These are phyloP conservation scores for Eupelmus urozonus DNA, from an alignment of 2,888 invertebrate genomes.

Conservation along the genomic window DNA sequence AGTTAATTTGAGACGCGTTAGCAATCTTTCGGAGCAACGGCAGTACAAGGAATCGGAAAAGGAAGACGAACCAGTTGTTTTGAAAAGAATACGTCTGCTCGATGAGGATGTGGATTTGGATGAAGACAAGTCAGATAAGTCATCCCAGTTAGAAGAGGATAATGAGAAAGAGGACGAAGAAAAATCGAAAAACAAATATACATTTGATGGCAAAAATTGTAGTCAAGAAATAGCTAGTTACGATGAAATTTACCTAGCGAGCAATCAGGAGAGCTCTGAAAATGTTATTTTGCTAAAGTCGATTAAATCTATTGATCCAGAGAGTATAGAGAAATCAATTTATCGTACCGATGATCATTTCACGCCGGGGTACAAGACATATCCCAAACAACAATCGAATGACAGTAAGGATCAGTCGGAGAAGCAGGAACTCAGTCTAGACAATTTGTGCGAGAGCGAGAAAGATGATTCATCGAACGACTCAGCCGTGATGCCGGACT, in stretches of 20 bases:
- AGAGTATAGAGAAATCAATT: constrained; percentile 48
- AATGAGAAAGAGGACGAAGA: not conserved
- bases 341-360: not conserved
- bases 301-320: constrained; percentile 71
- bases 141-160: not conserved
- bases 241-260: constrained; percentile 73
- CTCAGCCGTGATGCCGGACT: constrained; percentile 71
- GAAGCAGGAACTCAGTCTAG: constrained; percentile 1
- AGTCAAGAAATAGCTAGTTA: not conserved
- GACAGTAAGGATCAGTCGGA: constrained; percentile 12
- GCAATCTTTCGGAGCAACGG: constrained; percentile 66
- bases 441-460: not conserved
- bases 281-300: constrained; percentile 72
- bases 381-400: not conserved
- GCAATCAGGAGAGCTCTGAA: constrained; percentile 70
- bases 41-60: constrained; percentile 66
- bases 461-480: constrained; percentile 61
- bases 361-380: not conserved
- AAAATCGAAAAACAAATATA: constrained; percentile 12
- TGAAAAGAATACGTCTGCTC: constrained; percentile 69
- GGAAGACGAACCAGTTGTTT: constrained; percentile 70
- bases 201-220: not conserved
- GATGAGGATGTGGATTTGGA: constrained; percentile 65
- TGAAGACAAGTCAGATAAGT: constrained; percentile 39
- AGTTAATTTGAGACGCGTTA: constrained; percentile 68